Base-by-base conservation (phyloP, 2,797 vertebrate species). In the Phrynocephalus forsythii region DNA sequence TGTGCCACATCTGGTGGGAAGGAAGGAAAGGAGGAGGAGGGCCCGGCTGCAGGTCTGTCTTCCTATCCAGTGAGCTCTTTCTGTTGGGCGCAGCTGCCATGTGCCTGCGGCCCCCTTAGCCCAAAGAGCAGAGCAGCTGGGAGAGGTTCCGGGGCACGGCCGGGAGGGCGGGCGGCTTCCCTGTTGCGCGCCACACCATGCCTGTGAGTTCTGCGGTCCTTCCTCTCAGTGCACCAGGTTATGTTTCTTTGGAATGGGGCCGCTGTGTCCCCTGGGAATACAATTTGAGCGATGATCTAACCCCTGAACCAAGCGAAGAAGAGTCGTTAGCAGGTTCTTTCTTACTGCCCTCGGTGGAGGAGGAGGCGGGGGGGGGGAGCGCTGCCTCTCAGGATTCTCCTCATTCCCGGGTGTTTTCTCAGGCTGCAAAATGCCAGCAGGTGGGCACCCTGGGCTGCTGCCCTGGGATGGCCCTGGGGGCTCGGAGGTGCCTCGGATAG, bases 401-500 rank as follows among this genome's bases (percentile, higher is more conserved):
- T 97, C 97, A 97, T 98, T 97, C 97, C 96, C 93, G 82, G 93
- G 85, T 94, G 95, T 97, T 97, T 98, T 98, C 97, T 98, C 97
- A 97, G 96, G 97, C 96, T 96, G 96, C 93, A 85, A 89, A 84
- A 94, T 95, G 88, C 96, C 91, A 89, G 97, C 97, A 97, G 97
- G 97, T 98, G 97, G 97, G 96, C 94, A 80, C 33, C 85, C 87
- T 66, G 90, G 87, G 86, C 88, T 52, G 20, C n/a, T 26, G 4
- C 60, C 18, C 5, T 24, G 88, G 86, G 81, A 67, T 2, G 89
- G 78, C 66, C 44, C 48, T 72, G 8, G 22, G 77, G 84, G 66
- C 87, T 69, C 87, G 91, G 33, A 85, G 33, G 85, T 88, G 90
- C 3, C 92, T 92, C 91, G 88, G 93, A 91, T 96, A 92, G 92